Evolutionary conservation across 2,113 vertebrate genomes (phyloP).

Genomic region (Lipophrys pholis): DNA sequence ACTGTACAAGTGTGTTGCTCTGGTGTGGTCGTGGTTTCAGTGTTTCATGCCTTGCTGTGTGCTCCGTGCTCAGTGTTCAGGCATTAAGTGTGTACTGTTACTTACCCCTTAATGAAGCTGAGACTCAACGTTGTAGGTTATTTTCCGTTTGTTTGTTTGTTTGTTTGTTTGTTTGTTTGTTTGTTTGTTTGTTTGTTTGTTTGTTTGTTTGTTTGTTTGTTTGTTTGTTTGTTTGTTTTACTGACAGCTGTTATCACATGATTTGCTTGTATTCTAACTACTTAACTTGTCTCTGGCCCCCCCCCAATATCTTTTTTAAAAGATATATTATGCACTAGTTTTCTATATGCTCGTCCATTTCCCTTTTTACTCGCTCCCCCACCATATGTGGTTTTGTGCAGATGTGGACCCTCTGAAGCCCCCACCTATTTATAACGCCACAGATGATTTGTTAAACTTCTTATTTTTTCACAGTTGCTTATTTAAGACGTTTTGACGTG

Average conservation of each 20-base stretch:
- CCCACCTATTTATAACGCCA: constrained; percentile 88
- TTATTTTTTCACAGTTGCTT: constrained; percentile 89
- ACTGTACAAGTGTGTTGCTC: constrained; percentile 84
- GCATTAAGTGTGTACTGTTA: constrained; percentile 68
- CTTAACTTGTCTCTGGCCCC: constrained; percentile 64
- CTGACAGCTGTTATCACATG: no score
- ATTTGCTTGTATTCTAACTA: constrained; percentile 11
- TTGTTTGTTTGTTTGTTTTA: constrained; percentile 59
- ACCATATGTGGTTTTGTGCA: no score
- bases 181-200: no score
- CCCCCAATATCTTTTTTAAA: constrained; percentile 82
- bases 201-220: no score
- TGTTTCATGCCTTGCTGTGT: constrained; percentile 60
- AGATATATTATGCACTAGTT: constrained; percentile 96
- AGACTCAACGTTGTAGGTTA: constrained; percentile 40
- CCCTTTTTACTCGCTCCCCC: constrained; percentile 54
- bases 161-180: no score
- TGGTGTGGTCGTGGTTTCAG: constrained; percentile 65
- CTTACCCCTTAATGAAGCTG: constrained; percentile 48
- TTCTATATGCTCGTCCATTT: constrained; percentile 84
- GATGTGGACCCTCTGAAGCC: constrained; percentile 36
- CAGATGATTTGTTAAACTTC: constrained; percentile 87
- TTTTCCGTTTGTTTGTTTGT: no score
- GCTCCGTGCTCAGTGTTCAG: constrained; percentile 63
- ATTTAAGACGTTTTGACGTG: constrained; percentile 85